Conservation (phyloP, 2,888 invertebrate genomes). For the Eilema griseolum region DNA sequence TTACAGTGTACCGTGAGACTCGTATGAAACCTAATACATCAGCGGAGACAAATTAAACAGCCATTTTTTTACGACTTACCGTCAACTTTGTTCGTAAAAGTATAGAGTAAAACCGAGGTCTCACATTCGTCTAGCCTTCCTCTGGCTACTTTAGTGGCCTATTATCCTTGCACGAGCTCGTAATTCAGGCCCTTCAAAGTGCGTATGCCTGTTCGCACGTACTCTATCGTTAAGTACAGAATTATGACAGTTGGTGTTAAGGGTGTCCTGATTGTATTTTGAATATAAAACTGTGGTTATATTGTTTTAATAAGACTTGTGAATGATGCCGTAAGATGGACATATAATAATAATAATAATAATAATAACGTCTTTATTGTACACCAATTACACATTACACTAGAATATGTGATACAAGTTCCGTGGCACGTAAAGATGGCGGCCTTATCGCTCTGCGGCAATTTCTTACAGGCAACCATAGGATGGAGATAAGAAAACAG, state of each 20-base stretch:
- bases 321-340: no score
- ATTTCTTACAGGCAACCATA: no score
- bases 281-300: conserved; percentile 1
- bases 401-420: no score
- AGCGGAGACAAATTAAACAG: conserved; percentile 17
- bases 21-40: conserved; percentile 12
- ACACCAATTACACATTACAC: no score
- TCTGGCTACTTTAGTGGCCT: conserved; percentile 42
- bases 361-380: no score
- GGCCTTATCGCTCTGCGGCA: no score
- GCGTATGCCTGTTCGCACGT: conserved; percentile 59
- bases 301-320: not conserved
- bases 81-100: conserved; percentile 18
- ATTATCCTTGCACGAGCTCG: conserved; percentile 45
- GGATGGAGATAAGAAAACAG: no score
- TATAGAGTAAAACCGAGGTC: conserved; percentile 23
- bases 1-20: conserved; percentile 3
- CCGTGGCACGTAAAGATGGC: no score
- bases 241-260: conserved; percentile 36
- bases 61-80: conserved; percentile 14
- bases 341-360: no score
- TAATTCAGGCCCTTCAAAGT: conserved; percentile 58
- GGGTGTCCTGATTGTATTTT: conserved; percentile 15
- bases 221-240: conserved; percentile 48
- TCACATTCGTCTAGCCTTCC: conserved; percentile 31